Evolutionary conservation across 2,113 vertebrate genomes (phyloP), one percentile per base, ranked within the genome.

Genomic region (Equus przewalskii): DNA sequence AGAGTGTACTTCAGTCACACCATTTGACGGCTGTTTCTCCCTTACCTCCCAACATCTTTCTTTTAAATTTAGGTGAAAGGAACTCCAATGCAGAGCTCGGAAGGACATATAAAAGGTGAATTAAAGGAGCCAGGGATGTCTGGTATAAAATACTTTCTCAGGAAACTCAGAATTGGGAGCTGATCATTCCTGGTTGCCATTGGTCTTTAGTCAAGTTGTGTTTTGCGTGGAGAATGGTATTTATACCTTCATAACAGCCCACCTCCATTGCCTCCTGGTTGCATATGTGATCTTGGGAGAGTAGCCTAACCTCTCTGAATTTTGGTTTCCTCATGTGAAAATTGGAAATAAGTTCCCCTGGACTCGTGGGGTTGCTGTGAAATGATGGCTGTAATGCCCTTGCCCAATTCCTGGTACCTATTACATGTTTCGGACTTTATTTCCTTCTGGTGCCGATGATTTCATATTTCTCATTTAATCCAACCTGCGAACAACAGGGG

Each of bases 281-380:
- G 36, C 24, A 15, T 41, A 5, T 65, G 30, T 80, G 72, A 79
- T 87, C 97, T 87, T 70, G 2, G 18, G 5, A 94, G 28, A 62
- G 85, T 75, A 56, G 51, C 67, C 89, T 96, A 36, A 21, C 21
- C 56, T 54, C 21, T 67, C 84, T 97, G 56, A 86, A 36, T 62
- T 80, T 97, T 46, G 76, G 13, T 70, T 88, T 90, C 51, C 56
- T 84, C 15, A n/a, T 65, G 28, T 80, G 65, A 81, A 0, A 69
- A 86, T n/a, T 0, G 6, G 72, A 70, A 82, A 8, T 91, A 76
- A 21, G 28, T n/a, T 58, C 7, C 58, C 44, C 81, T 58, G 44
- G 81, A 49, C 15, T 14, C 36, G 1, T 60, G n/a, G 56, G 15
- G 44, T 22, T 64, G 12, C 72, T 69, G 54, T n/a, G 46, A 51